Evolutionary conservation across 1,140 invertebrate genomes (phyloP), one percentile per base, ranked within the genome.

Genomic region (Listronotus bonariensis): DNA sequence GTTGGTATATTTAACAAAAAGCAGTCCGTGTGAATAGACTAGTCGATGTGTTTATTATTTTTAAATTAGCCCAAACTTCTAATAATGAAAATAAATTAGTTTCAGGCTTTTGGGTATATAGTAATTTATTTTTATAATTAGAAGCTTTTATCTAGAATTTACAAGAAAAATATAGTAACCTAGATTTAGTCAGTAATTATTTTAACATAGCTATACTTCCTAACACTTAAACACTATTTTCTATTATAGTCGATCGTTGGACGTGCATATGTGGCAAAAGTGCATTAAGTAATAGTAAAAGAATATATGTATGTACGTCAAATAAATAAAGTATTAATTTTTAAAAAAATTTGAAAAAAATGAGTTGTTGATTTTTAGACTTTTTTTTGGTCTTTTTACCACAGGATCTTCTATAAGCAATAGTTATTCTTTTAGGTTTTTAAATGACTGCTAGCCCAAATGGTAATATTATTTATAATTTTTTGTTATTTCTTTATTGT

Each of bases 1-100:
- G 12, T 59, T 59, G 51, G 1, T 54, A 49, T 3, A n/a, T 18
- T 54, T 54, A 54, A 54, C 31, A 40, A 46, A 45, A 48, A 10
- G 20, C 32, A 46, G 26, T 40, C 43, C 20, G 26, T 46, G 56
- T 59, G 56, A 38, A 59, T 59, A 59, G 56, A 46, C 20, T 59
- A 59, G 56, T 59, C 43, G 41, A 40, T 59, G 56, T 48, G 20
- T 48, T 55, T 26, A 54, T 40, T 54, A 40, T 55, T 55, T 55
- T 42, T 20, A 18, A 20, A 55, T 55, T 55, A 55, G 53, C 41
- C 18, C 18, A 0, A 31, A 18, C 53, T 55, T 42, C 53, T 55
- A 55, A 55, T 41, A 43, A 43, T 55, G 38, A 55, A 55, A 55
- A 55, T 55, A 38, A 45, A 57, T n/a, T 43, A 20, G 20, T n/a